Percentiles rank a stretch among this genome's conserved stretches.
Evolutionary conservation across 1,140 invertebrate genomes (phyloP).

Genomic region (Mercenaria mercenaria): DNA sequence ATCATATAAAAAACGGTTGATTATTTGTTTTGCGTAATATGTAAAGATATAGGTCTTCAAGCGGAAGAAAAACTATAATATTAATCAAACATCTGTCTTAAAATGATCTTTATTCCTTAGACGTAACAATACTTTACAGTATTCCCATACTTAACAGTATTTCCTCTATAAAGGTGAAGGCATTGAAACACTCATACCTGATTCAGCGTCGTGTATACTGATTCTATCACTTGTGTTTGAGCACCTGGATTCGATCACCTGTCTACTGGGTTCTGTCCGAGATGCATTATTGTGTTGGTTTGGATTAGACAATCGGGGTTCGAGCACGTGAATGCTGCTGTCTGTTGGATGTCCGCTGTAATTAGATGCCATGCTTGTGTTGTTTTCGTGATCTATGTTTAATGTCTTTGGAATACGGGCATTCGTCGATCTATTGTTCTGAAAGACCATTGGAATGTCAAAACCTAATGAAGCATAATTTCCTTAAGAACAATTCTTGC

Average conservation of each 20-base stretch:
- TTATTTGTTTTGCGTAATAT: too few species aligned
- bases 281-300: neutral
- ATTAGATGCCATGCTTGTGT: neutral
- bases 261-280: neutral
- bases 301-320: neutral
- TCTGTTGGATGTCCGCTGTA: neutral
- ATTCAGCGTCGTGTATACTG: conserved; percentile 19
- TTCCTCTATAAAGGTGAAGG: too few species aligned
- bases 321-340: neutral
- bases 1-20: too few species aligned
- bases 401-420: neutral
- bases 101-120: too few species aligned
- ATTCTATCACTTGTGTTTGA: conserved; percentile 30
- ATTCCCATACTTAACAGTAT: too few species aligned
- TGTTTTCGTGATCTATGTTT: neutral
- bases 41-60: too few species aligned
- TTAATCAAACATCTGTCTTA: too few species aligned
- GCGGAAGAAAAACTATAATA: too few species aligned
- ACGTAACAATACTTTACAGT: too few species aligned
- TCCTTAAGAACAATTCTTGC: too few species aligned
- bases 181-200: neutral
- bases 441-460: too few species aligned
- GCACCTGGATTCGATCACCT: neutral
- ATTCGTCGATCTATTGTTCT: neutral
- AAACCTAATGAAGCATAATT: too few species aligned